A percentile compares a stretch with the other conserved stretches of the same genome.
Evolutionary conservation across 2,888 invertebrate genomes (phyloP).

Genomic region (Eristalinus sepulchralis): DNA sequence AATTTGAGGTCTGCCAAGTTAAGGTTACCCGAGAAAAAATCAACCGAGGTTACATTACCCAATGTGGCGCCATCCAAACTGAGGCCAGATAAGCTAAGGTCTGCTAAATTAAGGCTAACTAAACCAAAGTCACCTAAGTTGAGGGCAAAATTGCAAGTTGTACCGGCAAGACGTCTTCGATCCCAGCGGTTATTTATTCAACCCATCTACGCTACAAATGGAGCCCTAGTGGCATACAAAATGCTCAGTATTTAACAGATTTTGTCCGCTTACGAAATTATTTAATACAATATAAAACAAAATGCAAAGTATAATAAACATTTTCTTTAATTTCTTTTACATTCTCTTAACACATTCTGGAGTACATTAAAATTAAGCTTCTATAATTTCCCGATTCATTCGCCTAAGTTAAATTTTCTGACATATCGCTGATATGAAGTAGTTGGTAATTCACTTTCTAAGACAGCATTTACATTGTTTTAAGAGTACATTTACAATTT

Average conservation of each 20-base stretch:
- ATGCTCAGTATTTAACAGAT: conserved; percentile 15
- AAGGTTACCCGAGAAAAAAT: conserved; percentile 25
- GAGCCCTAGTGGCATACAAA: conserved; percentile 47
- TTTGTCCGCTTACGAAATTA: neutral
- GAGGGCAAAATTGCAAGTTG: conserved; percentile 36
- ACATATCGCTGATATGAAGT: too few relatives aligned
- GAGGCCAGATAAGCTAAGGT: conserved; percentile 31
- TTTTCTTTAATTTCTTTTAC: too few relatives aligned
- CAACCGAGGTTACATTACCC: conserved; percentile 3
- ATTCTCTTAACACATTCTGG: too few relatives aligned
- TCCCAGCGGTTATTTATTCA: conserved; percentile 43
- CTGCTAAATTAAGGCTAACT: conserved; percentile 43
- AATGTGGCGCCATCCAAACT: conserved; percentile 29
- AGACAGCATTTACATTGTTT: too few relatives aligned
- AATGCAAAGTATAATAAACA: too few relatives aligned
- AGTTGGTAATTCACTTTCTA: too few relatives aligned
- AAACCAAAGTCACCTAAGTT: conserved; percentile 36
- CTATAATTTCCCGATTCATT: too few relatives aligned
- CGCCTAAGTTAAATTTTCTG: too few relatives aligned
- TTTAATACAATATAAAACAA: too few relatives aligned
- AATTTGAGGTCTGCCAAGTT: conserved; percentile 40
- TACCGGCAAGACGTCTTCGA: conserved; percentile 13
- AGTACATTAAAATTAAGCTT: neutral
- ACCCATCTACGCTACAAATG: conserved; percentile 42
- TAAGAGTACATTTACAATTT: too few relatives aligned